Conservation (phyloP, 92 coral and sea anemone genomes). For the Zoanthus solanderi region DNA sequence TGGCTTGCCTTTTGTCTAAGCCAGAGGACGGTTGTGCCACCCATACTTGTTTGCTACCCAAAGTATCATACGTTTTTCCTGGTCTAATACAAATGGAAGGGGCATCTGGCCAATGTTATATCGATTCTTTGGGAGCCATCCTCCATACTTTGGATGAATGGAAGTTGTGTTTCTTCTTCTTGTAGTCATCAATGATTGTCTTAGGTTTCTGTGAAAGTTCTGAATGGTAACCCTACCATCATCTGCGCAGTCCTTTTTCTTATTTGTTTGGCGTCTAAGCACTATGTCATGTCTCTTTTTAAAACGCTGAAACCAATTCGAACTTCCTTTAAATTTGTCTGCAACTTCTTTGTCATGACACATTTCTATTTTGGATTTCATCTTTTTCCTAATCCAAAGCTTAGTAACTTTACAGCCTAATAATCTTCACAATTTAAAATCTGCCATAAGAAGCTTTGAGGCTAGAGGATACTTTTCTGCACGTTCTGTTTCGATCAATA, state of each 20-base stretch:
- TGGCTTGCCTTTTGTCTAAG: not conserved
- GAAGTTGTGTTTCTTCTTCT: slow-evolving; percentile 46
- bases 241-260: slow-evolving; percentile 31
- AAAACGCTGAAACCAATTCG: slow-evolving; percentile 48
- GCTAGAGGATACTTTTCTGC: slow-evolving; percentile 56
- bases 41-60: slow-evolving; percentile 42
- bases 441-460: slow-evolving; percentile 44
- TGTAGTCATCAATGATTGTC: slow-evolving; percentile 43
- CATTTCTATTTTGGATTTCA: not conserved
- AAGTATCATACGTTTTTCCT: slow-evolving; percentile 17
- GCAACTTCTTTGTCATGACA: slow-evolving; percentile 44
- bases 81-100: slow-evolving; percentile 47
- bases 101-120: slow-evolving; percentile 49
- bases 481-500: slow-evolving; percentile 37
- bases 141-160: slow-evolving; percentile 61
- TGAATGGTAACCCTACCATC: slow-evolving; percentile 50
- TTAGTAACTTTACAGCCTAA: slow-evolving; percentile 57
- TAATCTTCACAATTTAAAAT: slow-evolving; percentile 53
- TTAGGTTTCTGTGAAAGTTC: slow-evolving; percentile 54
- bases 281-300: slow-evolving; percentile 24
- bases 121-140: slow-evolving; percentile 37
- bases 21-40: slow-evolving; percentile 54
- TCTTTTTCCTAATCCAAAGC: slow-evolving; percentile 46
- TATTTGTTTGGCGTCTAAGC: slow-evolving; percentile 49
- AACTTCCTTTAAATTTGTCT: slow-evolving; percentile 41